Evolutionary conservation across 2,888 invertebrate genomes (phyloP), one percentile per base, ranked within the genome.

Genomic region (Archaeoteleia sp.): DNA sequence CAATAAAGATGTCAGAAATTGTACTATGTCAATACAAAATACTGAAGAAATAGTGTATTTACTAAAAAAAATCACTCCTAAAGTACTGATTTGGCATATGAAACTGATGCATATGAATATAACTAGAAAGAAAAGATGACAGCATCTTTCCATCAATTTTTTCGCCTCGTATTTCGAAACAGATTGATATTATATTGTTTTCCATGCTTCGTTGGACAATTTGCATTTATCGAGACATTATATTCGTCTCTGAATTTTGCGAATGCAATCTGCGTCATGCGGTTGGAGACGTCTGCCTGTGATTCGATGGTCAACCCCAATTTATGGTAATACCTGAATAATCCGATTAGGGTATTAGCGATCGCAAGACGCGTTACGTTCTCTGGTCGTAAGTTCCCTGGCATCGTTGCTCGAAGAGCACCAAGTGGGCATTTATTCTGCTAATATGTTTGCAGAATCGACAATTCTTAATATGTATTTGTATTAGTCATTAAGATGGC

Each of bases 111-210:
- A n/a, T n/a, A n/a, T n/a, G n/a, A n/a, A n/a, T n/a, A n/a, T n/a
- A n/a, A n/a, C n/a, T n/a, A n/a, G n/a, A n/a, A n/a, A n/a, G n/a
- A n/a, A n/a, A n/a, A n/a, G n/a, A n/a, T n/a, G n/a, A n/a, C n/a
- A n/a, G n/a, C n/a, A n/a, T n/a, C n/a, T n/a, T n/a, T n/a, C n/a
- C 77, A 79, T 76, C 75, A 73, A 77, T 76, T 43, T 9, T 40
- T 35, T 4, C 37, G 29, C 12, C 35, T 40, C 39, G 27, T 20
- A 34, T 30, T 30, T n/a, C n/a, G n/a, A n/a, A n/a, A n/a, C n/a
- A n/a, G n/a, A n/a, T n/a, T n/a, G n/a, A n/a, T n/a, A 14, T 17
- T 15, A n/a, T 32, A 12, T n/a, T 13, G 23, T 13, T 25, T 20
- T n/a, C 30, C 32, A 20, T 37, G 65, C 68, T 67, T 15, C 23